These are phyloP conservation scores for Eurois occulta DNA, from an alignment of 2,888 invertebrate genomes.

Conservation along the genomic window DNA sequence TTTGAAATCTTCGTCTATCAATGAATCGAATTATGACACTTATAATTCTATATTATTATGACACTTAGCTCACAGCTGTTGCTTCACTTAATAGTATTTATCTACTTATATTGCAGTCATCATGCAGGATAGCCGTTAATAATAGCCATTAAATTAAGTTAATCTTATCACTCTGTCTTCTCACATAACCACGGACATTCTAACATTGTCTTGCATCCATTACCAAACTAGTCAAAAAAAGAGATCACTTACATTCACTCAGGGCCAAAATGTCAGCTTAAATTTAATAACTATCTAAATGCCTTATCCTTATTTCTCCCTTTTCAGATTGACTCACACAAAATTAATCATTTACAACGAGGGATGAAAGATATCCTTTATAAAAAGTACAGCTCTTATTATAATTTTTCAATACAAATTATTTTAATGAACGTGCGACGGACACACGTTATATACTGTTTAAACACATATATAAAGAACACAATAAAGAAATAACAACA, in stretches of 20 bases:
- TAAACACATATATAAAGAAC: slow-evolving; percentile 65
- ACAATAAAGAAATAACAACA: slow-evolving; percentile 65
- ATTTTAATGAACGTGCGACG: slow-evolving; percentile 66
- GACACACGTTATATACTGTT: slow-evolving; percentile 65
- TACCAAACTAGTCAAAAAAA: background rate
- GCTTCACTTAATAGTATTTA: slow-evolving; percentile 16
- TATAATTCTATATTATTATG: slow-evolving; percentile 2
- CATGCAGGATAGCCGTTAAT: background rate
- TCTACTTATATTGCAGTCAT: background rate
- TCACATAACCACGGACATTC: background rate
- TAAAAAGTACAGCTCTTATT: slow-evolving; percentile 87
- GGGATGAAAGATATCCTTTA: slow-evolving; percentile 84
- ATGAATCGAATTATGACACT: slow-evolving; percentile 1
- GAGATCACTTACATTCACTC: background rate
- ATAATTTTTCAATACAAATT: slow-evolving; percentile 61
- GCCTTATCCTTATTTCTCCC: background rate
- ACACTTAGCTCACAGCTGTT: slow-evolving; percentile 45
- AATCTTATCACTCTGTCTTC: background rate
- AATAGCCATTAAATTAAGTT: background rate
- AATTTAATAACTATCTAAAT: background rate
- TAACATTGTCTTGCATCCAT: background rate
- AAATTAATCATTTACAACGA: slow-evolving; percentile 73
- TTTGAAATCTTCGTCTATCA: slow-evolving; percentile 3
- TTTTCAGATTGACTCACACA: slow-evolving; percentile 16
- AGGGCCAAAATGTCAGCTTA: background rate